Base-by-base conservation (phyloP, 2,113 vertebrate species). In the Ifrita kowaldi region DNA sequence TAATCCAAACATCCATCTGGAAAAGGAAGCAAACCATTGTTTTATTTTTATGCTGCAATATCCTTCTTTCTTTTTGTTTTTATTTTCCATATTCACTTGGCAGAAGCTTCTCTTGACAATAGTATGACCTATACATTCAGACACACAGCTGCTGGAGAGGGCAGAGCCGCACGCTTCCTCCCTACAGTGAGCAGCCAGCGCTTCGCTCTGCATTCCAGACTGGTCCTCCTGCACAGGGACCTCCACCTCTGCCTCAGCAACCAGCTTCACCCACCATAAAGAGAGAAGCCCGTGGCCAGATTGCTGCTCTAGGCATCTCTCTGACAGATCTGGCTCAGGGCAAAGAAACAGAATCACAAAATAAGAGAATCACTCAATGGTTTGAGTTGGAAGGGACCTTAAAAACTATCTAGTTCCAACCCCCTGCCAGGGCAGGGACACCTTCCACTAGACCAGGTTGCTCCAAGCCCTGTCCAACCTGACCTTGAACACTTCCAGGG, bases 1-100 rank as follows among this genome's bases (percentile, higher is more conserved):
- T 95, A 70, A 99, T 98, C 73, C 98, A 96, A 78, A 98, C 97
- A 17, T 98, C 98, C 60, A 91, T 88, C 99, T 99, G 95, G 46
- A 94, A 96, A 75, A 94, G 75, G 73, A 96, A 93, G 82, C 7
- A 16, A 81, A 87, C 60, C 15, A 52, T 22, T n/a, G 28, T 42
- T 94, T 80, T 67, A 74, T 7, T 87, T 97, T 83, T 41, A 69
- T 56, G 49, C 32, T 35, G 42, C 69, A 73, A 89, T 26, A 91
- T 69, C 68, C 47, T 92, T 73, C 67, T 88, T 70, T 90, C 57
- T 37, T 44, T 76, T 88, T 82, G 69, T 56, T 86, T 87, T 87
- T 78, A 49, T 94, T 90, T 96, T 93, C 77, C 68, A 68, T 63
- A 63, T 68, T 92, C 56, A 53, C 4, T 86, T 85, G 90, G 60